Evolutionary conservation across 2,113 vertebrate genomes (phyloP).

Genomic region (Engystomops pustulosus): DNA sequence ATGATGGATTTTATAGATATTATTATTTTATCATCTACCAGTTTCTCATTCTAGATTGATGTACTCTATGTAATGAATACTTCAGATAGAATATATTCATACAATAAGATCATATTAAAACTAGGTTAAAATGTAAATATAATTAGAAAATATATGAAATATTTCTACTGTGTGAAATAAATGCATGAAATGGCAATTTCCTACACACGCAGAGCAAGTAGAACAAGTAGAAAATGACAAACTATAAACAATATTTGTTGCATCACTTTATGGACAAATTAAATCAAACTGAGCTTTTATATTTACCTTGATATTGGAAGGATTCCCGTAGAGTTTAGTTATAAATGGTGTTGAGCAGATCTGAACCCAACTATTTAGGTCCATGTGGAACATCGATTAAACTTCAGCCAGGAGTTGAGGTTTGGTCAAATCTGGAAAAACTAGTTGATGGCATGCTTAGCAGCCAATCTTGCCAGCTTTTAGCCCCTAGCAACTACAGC

Average conservation of each 20-base stretch:
- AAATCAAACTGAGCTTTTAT: no score
- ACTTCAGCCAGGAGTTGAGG: no score
- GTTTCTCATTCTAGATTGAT: background rate
- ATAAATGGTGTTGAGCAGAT: no score
- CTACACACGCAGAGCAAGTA: background rate
- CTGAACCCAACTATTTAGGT: no score
- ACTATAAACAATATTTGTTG: background rate
- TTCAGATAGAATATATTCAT: background rate
- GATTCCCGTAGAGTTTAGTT: no score
- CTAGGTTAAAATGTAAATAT: background rate
- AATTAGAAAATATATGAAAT: background rate
- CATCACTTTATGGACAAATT: background rate
- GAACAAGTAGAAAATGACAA: background rate
- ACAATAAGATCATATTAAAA: background rate
- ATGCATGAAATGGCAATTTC: background rate
- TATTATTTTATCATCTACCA: background rate
- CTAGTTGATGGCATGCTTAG: no score
- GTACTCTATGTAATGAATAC: background rate
- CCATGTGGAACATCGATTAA: no score
- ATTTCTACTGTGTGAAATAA: background rate
- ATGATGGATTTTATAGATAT: conserved; percentile 1
- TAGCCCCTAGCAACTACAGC: no score
- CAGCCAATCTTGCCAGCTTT: no score
- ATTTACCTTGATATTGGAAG: no score
- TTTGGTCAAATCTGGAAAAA: no score